These are phyloP conservation scores for Aphrocallistes beatrix DNA, from an alignment of 37 sponge, comb jelly and placozoan genomes.

Conservation along the genomic window DNA sequence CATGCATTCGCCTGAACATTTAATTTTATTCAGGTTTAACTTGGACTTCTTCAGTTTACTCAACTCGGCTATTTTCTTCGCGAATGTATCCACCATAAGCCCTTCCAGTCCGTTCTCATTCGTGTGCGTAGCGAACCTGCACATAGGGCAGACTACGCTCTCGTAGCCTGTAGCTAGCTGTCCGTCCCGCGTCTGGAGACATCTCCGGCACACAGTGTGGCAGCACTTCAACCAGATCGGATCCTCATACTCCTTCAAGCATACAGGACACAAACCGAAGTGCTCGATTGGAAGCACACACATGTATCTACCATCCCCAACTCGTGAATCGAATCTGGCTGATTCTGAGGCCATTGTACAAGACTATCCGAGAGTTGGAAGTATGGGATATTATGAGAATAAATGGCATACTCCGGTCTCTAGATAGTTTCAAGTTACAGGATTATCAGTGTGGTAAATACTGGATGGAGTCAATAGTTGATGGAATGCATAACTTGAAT, in stretches of 20 bases:
- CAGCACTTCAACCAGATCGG: neutral
- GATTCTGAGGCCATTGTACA: neutral
- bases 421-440: neutral
- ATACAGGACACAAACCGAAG: neutral
- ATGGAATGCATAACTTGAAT: neutral
- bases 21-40: neutral
- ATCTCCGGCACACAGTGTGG: neutral
- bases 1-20: neutral
- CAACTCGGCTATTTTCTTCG: neutral
- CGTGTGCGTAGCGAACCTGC: neutral
- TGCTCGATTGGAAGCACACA: constrained; percentile 3
- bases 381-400: neutral
- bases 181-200: neutral
- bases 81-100: neutral
- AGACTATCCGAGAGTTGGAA: neutral
- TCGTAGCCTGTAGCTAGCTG: neutral
- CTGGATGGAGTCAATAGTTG: neutral
- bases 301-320: neutral
- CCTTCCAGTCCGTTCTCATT: constrained; percentile 14
- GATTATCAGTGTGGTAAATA: neutral
- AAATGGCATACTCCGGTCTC: neutral
- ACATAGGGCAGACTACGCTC: neutral
- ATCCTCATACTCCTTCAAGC: neutral
- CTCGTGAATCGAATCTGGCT: neutral
- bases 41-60: neutral